Percentiles rank a stretch among this genome's conserved stretches.
These are phyloP conservation scores for Galemys pyrenaicus DNA, from an alignment of 2,113 vertebrate species.

Conservation along the genomic window DNA sequence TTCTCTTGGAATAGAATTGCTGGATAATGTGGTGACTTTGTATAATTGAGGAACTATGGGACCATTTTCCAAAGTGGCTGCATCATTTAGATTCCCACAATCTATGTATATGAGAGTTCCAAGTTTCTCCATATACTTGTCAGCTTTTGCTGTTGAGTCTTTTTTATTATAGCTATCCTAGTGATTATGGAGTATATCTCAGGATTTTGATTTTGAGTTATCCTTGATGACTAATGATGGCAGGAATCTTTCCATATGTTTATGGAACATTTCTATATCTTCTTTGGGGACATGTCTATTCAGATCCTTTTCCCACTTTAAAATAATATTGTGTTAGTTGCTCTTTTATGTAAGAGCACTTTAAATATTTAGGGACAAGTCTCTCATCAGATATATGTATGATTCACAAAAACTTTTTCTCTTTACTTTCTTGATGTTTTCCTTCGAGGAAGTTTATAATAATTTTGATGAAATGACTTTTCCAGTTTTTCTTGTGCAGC, in stretches of 20 bases:
- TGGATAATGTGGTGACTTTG: too few relatives aligned
- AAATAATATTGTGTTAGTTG: not conserved
- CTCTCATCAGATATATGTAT: not conserved
- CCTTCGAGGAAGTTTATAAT: not conserved
- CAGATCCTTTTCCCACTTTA: not conserved
- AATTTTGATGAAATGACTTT: not conserved
- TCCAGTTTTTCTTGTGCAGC: not conserved
- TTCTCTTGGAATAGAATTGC: not conserved
- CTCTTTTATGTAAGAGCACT: not conserved
- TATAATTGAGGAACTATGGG: too few relatives aligned
- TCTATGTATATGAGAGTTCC: not conserved
- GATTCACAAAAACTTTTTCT: not conserved
- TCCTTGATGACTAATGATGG: not conserved
- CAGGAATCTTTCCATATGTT: too few relatives aligned
- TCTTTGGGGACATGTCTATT: too few relatives aligned
- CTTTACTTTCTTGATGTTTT: not conserved
- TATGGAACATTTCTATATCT: too few relatives aligned
- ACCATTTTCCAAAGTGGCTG: too few relatives aligned
- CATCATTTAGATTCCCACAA: too few relatives aligned
- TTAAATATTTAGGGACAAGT: not conserved
- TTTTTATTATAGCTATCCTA: not conserved
- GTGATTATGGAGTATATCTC: not conserved
- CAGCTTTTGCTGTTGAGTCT: not conserved
- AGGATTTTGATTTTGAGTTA: not conserved
- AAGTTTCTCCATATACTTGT: not conserved